Percentiles rank a stretch among this genome's conserved stretches.
Conservation (phyloP, 2,797 vertebrate species). For the Selene dorsalis region DNA sequence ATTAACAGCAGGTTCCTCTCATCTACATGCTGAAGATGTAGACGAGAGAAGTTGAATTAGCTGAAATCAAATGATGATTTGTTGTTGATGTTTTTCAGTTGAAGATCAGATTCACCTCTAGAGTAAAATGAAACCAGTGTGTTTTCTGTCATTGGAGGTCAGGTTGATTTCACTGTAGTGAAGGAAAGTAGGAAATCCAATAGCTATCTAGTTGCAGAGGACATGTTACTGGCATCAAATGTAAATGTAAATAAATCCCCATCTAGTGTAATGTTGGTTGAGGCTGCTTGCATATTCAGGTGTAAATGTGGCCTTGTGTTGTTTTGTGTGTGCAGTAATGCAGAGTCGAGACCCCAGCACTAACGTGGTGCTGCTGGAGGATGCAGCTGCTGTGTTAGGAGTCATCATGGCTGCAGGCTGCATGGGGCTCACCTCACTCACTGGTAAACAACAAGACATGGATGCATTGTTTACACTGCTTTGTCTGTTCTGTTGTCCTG, state of each 20-base stretch:
- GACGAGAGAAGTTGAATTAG: not conserved
- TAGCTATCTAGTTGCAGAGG: not conserved
- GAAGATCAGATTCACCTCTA: too few species aligned
- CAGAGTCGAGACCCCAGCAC: conserved; percentile 97
- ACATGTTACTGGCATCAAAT: not conserved
- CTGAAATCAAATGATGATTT: too few species aligned
- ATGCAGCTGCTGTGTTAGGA: conserved; percentile 95
- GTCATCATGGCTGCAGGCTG: conserved; percentile 92
- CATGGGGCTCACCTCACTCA: conserved; percentile 97
- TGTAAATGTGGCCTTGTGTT: not conserved
- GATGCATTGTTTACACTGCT: not conserved
- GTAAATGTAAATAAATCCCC: not conserved
- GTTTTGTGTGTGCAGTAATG: conserved; percentile 85
- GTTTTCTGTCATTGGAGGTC: not conserved
- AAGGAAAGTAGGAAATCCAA: not conserved
- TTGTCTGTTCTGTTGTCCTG: not conserved
- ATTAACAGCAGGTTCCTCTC: not conserved
- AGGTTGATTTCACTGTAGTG: not conserved
- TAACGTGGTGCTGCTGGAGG: conserved; percentile 96
- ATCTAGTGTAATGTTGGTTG: not conserved
- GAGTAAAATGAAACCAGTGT: not conserved
- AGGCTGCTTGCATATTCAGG: not conserved
- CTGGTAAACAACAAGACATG: conserved; percentile 83
- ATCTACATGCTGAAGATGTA: not conserved
- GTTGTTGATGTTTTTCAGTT: too few species aligned